Percentiles rank a stretch among this genome's conserved stretches.
phyloP scores from a whole-genome alignment of 2,113 vertebrate species.

The Sinocyclocheilus rhinocerous region DNA sequence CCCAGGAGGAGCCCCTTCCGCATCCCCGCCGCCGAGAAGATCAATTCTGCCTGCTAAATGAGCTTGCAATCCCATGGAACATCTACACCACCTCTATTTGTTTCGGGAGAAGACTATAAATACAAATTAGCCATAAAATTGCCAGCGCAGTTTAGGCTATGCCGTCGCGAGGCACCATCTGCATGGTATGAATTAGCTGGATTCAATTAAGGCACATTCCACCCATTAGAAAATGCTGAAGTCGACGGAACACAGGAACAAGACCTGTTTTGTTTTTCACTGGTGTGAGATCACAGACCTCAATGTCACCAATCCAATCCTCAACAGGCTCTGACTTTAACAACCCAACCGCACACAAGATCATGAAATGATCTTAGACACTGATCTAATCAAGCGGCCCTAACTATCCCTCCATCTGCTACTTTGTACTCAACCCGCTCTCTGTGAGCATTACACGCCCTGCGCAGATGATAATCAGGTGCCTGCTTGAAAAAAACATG shows the following conservation, averaged over 20 bases:
- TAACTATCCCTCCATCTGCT: slow-evolving; percentile 40
- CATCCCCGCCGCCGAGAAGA: slow-evolving; percentile 32
- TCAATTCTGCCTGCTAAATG: slow-evolving; percentile 53
- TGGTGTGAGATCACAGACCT: neutral
- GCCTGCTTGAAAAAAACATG: slow-evolving; percentile 1
- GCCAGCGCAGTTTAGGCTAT: slow-evolving; percentile 44
- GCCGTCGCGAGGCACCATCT: slow-evolving; percentile 47
- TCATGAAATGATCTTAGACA: slow-evolving; percentile 38
- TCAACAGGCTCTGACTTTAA: slow-evolving; percentile 21
- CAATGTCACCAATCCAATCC: neutral
- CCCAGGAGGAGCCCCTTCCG: slow-evolving; percentile 7
- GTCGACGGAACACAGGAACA: slow-evolving; percentile 15
- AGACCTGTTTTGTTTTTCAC: neutral
- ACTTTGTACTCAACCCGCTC: neutral
- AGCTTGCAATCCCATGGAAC: slow-evolving; percentile 39
- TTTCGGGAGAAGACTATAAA: slow-evolving; percentile 53
- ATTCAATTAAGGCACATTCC: slow-evolving; percentile 55
- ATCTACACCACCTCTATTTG: slow-evolving; percentile 50
- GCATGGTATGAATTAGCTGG: slow-evolving; percentile 49
- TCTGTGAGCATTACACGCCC: slow-evolving; percentile 5
- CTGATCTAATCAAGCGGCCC: slow-evolving; percentile 40
- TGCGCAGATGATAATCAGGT: slow-evolving; percentile 24
- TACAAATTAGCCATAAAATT: slow-evolving; percentile 59
- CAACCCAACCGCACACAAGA: slow-evolving; percentile 34
- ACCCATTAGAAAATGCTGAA: slow-evolving; percentile 52